Base-by-base conservation (phyloP, 2,113 vertebrate species). In the Hirundichthys speculiger region DNA sequence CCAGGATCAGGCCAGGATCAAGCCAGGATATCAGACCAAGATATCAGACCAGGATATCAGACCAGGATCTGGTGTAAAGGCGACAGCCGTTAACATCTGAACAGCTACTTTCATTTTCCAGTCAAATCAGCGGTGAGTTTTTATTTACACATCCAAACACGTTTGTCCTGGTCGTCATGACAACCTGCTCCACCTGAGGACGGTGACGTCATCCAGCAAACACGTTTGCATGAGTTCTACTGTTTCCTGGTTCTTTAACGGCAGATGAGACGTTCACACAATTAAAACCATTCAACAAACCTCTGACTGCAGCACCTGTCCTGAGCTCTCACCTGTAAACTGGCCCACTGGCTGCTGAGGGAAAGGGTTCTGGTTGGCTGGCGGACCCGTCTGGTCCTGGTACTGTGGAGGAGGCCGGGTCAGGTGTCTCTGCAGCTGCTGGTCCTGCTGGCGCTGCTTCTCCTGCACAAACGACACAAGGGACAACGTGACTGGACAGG, bases 321-420 rank as follows among this genome's bases (percentile, higher is more conserved):
- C n/a, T n/a, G n/a, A 27, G 25, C 6, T 19, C 14, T 1, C 49
- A 73, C 72, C 94, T 91, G 94, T 82, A 90, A 98, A 98, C 86
- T 96, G 96, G 20, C 92, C 92, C 19, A 94, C 94, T 66, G 93
- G 88, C 59, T 89, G 88, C 0, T 92, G 94, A 43, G 94, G 93
- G 83, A 97, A 98, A 0, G 94, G 90, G 50, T 93, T 96, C 89
- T 96, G 96, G 72, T 77, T 86, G 69, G 88, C 58, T 1, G 86
- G 64, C 5, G 75, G 84, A 18, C 77, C 86, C 13, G 79, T 70
- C 1, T 97, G 96, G 84, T 98, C 98, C 90, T 98, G 97, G 75
- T 99, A 99, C 74, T 98, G 97, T 15, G 97, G 98, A 0, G 98
- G 98, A 0, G 98, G 96, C 12, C 96, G 92, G 0, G 96, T 98